Conservation (phyloP, 1,140 invertebrate genomes). For the Hestina assimilis region DNA sequence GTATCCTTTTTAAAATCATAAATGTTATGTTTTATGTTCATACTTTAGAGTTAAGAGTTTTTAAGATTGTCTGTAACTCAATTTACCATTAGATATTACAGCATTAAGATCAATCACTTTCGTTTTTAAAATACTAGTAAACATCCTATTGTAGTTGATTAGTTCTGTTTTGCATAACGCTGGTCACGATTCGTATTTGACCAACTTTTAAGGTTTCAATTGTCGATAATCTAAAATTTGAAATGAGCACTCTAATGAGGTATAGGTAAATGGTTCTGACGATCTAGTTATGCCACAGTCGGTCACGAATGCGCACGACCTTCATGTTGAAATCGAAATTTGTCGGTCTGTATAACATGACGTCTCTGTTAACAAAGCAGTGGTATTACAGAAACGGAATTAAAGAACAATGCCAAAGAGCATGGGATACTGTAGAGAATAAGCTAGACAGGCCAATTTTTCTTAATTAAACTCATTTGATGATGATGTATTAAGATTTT, state of each 20-base stretch:
- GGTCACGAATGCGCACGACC: slow-evolving; percentile 59
- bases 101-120: slow-evolving; percentile 40
- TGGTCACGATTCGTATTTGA: slow-evolving; percentile 50
- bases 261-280: slow-evolving; percentile 52
- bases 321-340: slow-evolving; percentile 61
- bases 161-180: slow-evolving; percentile 61
- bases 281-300: slow-evolving; percentile 61
- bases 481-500: no score
- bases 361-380: slow-evolving; percentile 18
- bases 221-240: slow-evolving; percentile 51
- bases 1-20: background rate
- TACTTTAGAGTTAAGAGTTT: no score
- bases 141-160: slow-evolving; percentile 48
- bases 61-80: background rate
- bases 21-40: no score
- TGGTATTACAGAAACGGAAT: slow-evolving; percentile 12
- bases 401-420: slow-evolving; percentile 7
- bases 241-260: slow-evolving; percentile 50
- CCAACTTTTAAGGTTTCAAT: slow-evolving; percentile 53
- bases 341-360: slow-evolving; percentile 26
- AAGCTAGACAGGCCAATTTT: no score
- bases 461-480: no score
- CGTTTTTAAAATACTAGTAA: slow-evolving; percentile 28
- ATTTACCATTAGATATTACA: slow-evolving; percentile 18
- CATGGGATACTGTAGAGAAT: background rate